Percentiles rank a stretch among this genome's conserved stretches.
These are phyloP conservation scores for Python bivittatus DNA, from an alignment of 2,113 vertebrate species.

Conservation along the genomic window DNA sequence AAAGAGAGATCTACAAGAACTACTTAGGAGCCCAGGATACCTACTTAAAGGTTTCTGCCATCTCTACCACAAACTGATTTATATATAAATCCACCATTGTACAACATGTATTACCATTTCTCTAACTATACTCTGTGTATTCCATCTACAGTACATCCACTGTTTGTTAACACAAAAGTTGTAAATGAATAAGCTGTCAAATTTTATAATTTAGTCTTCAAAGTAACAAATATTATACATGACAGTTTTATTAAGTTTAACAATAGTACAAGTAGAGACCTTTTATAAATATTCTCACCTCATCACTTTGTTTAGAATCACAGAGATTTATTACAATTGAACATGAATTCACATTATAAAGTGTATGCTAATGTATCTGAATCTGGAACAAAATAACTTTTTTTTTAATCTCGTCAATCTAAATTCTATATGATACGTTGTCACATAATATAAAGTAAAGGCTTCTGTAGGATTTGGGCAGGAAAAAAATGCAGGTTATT, in stretches of 20 bases:
- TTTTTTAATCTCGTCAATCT: background rate
- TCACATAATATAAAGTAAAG: background rate
- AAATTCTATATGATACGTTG: background rate
- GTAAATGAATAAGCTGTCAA: background rate
- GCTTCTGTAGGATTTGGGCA: background rate
- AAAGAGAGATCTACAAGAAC: background rate
- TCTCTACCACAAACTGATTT: background rate
- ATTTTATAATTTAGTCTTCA: background rate
- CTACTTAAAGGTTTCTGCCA: background rate
- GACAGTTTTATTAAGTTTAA: slow-evolving; percentile 19
- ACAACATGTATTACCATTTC: background rate
- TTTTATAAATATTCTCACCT: background rate
- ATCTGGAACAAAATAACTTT: background rate
- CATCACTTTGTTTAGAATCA: slow-evolving; percentile 10
- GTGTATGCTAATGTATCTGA: background rate
- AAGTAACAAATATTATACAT: background rate
- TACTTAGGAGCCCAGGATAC: background rate
- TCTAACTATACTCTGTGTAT: background rate
- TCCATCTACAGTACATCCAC: background rate
- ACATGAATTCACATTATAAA: slow-evolving; percentile 2
- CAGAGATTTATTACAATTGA: background rate
- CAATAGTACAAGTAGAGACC: background rate
- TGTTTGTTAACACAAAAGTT: background rate
- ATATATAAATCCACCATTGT: background rate
- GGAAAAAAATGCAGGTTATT: background rate